Evolutionary conservation across 2,113 vertebrate genomes (phyloP).

Genomic region (Alethe castanea): DNA sequence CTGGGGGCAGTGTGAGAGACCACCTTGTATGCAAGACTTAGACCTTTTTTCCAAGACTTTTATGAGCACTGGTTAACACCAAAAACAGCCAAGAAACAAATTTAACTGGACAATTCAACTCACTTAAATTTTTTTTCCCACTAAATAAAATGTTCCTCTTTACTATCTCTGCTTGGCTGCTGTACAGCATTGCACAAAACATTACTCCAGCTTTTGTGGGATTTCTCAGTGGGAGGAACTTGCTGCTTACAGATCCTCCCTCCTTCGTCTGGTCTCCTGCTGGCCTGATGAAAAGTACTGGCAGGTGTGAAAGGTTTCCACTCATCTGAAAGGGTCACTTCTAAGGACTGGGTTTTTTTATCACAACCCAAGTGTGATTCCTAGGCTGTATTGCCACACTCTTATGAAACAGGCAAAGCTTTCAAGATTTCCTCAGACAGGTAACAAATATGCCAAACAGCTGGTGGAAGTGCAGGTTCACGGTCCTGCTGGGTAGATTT

Average conservation of each 20-base stretch:
- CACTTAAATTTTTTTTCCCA: not conserved
- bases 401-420: not conserved
- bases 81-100: not conserved
- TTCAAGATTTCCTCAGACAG: not conserved
- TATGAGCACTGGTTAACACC: not conserved
- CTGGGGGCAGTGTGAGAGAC: not conserved
- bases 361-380: not conserved
- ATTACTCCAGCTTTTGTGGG: not conserved
- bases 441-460: not conserved
- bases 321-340: not conserved
- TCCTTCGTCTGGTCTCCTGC: fast-evolving
- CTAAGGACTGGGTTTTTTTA: not conserved
- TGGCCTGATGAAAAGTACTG: not conserved
- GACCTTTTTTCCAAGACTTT: not conserved
- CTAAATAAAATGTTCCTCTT: not conserved
- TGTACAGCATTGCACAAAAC: not conserved
- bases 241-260: not conserved
- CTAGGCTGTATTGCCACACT: not conserved
- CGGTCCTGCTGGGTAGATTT: not conserved
- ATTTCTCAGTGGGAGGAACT: not conserved
- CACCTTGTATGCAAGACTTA: not conserved
- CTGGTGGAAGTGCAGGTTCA: not conserved
- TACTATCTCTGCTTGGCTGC: not conserved
- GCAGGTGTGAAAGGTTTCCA: not conserved
- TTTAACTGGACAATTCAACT: not conserved